Base-by-base conservation (phyloP, 2,797 vertebrate genomes). In the Gila robusta region DNA sequence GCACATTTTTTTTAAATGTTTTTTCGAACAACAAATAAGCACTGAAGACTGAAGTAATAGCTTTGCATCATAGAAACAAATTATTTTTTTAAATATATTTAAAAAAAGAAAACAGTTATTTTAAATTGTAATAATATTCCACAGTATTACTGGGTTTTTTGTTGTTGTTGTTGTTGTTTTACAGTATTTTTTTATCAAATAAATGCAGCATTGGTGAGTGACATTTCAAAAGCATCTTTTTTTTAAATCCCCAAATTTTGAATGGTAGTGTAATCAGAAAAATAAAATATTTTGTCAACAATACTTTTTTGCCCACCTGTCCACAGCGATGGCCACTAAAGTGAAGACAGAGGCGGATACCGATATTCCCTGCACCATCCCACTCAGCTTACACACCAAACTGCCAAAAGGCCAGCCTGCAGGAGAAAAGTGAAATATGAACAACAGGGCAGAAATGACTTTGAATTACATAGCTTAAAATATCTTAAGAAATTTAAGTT, bases 341-440 rank as follows among this genome's bases (percentile, higher is more conserved):
- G 98, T 99, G 89, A 99, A 99, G 35, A 98, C 97, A 0, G 98
- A 98, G 23, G 97, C 96, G 0, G 97, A 97, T 7, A 99, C 97
- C 0, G 97, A 98, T 88, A 98, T 96, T 64, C 97, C 98, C 87
- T 99, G 98, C 81, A 98, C 95, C 94, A 97, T 96, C 1, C 97
- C 97, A 0, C 96, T 98, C 85, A 97, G 93, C 90, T 98, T 98
- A 91, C 98, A 98, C 84, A 97, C 93, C 10, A 95, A 88, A 47
- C 94, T 98, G 64, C 97, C 97, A 91, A 99, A 99, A 0, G 97
- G 98, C 98, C 98, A 99, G 1, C 98, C 98, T 99, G 93, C 73
- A 89, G 88, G 2, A 11, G 39, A 19, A 79, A 59, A 56, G 0
- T 14, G 35, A 59, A n/a, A 67, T 44, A 56, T 14, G 54, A 77